Evolutionary conservation across 2,797 vertebrate genomes (phyloP), one percentile per base, ranked within the genome.

Genomic region (Chiroxiphia lanceolata): DNA sequence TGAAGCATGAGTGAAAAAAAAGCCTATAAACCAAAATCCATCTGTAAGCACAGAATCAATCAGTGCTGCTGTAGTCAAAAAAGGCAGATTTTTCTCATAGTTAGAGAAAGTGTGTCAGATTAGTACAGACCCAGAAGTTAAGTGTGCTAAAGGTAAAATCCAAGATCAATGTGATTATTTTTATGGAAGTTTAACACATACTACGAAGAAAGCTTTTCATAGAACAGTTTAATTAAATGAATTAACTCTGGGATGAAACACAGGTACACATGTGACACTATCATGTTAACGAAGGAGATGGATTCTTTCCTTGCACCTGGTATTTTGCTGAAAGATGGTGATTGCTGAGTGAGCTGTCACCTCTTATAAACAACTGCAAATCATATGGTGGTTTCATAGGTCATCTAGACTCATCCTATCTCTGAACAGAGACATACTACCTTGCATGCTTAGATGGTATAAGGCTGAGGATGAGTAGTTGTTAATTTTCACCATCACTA

Each of bases 21-120:
- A 38, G 40, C 44, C 78, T 51, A 54, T 76, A 86, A 91, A 86
- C 44, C 71, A 96, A 70, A 84, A 77, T 81, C 69, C 51, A 44
- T 86, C 56, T 64, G 64, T 88, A 93, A 96, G 80, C 67, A 89
- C 4, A 2, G 83, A 94, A 93, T 94, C 90, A 91, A 79, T 95
- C 91, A 89, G 59, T 53, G n/a, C 51, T 92, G 54, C 64, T 82
- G 40, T 63, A 85, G 75, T 82, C 34, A 82, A 94, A 95, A 74
- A 92, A 83, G 65, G 74, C 51, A 61, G n/a, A 59, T 87, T 90
- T 94, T 83, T 63, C 71, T 94, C 56, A 57, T n/a, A 69, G 54
- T 90, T 85, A 81, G 76, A 87, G 75, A 45, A 75, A 91, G 64
- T 44, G 15, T 88, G 50, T 88, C 79, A 91, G 76, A 69, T 54